phyloP scores from a whole-genome alignment of 2,888 invertebrate genomes.

The Mactromeris polynyma region DNA sequence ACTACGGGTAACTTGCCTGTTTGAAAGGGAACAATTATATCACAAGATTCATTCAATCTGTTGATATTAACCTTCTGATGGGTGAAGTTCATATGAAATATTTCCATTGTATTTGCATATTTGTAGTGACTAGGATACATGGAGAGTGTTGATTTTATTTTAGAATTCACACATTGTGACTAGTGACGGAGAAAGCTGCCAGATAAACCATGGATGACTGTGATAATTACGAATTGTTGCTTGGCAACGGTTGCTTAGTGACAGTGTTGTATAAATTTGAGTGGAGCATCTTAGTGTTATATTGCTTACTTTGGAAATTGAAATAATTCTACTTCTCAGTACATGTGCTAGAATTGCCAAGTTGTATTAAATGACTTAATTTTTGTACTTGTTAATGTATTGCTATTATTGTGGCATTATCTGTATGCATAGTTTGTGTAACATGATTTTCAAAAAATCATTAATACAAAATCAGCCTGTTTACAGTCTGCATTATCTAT shows the following conservation, averaged over 20 bases:
- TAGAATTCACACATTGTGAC: neutral
- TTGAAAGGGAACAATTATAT: neutral
- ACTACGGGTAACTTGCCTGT: conserved; percentile 13
- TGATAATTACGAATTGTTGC: conserved; percentile 33
- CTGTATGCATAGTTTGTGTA: neutral
- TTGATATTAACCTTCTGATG: neutral
- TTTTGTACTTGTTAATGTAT: conserved; percentile 10
- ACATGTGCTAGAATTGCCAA: conserved; percentile 3
- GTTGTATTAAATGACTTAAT: neutral
- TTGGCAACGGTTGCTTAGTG: conserved; percentile 17
- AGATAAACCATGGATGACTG: conserved; percentile 10
- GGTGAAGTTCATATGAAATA: conserved; percentile 12
- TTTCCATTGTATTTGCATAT: neutral
- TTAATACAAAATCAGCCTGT: too few relatives aligned
- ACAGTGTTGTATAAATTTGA: conserved; percentile 15
- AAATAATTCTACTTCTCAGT: neutral
- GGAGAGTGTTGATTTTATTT: neutral
- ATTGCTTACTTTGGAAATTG: neutral
- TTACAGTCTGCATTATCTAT: too few relatives aligned
- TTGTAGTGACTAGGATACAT: neutral
- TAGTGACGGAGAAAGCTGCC: neutral
- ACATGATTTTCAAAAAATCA: neutral
- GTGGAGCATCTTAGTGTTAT: neutral
- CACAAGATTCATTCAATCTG: neutral
- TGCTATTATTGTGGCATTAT: neutral